A percentile compares a stretch with the other conserved stretches of the same genome.
Conservation (phyloP, 2,888 invertebrate genomes). For the Papilio elwesi region DNA sequence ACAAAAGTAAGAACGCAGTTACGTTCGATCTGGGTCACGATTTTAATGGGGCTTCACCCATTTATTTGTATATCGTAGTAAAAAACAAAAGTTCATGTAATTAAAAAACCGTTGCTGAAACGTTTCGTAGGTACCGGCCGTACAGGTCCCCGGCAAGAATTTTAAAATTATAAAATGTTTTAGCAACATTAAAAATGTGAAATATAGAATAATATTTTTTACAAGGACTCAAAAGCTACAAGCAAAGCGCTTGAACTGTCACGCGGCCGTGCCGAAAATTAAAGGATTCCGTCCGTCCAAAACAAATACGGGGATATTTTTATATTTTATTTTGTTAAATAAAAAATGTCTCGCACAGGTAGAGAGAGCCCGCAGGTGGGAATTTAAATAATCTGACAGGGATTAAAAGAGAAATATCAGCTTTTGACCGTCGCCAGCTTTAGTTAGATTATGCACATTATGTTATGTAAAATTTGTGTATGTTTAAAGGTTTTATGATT, state of each 20-base stretch:
- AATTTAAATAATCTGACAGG: conserved; percentile 85
- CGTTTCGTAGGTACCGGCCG: neutral
- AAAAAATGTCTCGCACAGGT: conserved; percentile 66
- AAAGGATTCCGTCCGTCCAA: conserved; percentile 82
- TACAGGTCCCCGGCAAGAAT: conserved; percentile 9
- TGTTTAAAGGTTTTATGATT: conserved; percentile 67
- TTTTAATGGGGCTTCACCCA: neutral
- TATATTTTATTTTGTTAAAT: conserved; percentile 83
- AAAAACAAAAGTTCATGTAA: neutral
- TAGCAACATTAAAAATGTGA: conserved; percentile 57
- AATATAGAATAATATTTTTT: conserved; percentile 70
- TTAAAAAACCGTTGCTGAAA: conserved; percentile 6
- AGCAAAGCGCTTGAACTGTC: conserved; percentile 65
- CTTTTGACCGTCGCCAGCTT: conserved; percentile 77
- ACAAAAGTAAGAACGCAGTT: neutral
- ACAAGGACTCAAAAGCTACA: conserved; percentile 71
- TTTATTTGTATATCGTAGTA: neutral
- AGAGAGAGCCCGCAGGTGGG: conserved; percentile 78
- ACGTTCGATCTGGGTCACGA: neutral
- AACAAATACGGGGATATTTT: conserved; percentile 83
- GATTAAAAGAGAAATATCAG: conserved; percentile 84
- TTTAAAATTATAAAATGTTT: conserved; percentile 52
- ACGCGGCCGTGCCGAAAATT: conserved; percentile 80
- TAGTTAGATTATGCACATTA: conserved; percentile 72
- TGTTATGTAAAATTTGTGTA: conserved; percentile 66